phyloP scores from a whole-genome alignment of 2,797 vertebrate species.

The Ctenosaura bakeri region DNA sequence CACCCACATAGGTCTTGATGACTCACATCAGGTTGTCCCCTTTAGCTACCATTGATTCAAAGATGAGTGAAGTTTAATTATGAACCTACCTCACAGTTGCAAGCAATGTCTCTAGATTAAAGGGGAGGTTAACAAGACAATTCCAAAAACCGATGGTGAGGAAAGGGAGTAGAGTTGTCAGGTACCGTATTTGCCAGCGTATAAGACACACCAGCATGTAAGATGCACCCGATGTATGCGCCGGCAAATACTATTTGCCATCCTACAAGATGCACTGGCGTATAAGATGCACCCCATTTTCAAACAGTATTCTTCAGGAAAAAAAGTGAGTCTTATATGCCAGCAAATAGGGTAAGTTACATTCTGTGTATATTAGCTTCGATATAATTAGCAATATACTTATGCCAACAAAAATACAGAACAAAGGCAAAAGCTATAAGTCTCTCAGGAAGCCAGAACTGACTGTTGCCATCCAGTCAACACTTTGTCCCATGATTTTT shows the following conservation, averaged over 20 bases:
- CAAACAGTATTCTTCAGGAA: no score
- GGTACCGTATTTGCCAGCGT: no score
- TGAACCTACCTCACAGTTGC: not conserved
- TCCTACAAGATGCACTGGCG: no score
- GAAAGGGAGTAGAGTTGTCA: no score
- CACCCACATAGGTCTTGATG: not conserved
- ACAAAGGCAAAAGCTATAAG: not conserved
- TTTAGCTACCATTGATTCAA: no score
- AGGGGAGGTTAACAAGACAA: not conserved
- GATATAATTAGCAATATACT: not conserved
- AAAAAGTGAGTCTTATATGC: no score
- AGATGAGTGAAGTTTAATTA: no score
- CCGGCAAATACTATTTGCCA: no score
- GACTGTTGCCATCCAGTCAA: not conserved
- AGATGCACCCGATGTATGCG: no score
- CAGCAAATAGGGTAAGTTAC: not conserved
- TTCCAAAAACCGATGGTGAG: not conserved
- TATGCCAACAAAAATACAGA: not conserved
- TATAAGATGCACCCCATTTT: no score
- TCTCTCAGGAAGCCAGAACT: no score
- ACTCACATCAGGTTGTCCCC: not conserved
- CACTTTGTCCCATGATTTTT: not conserved
- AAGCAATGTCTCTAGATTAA: not conserved
- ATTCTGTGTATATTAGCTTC: not conserved
- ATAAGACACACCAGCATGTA: no score